These are phyloP conservation scores for Heterohyrax brucei DNA, from an alignment of 2,797 vertebrate genomes.

Conservation along the genomic window DNA sequence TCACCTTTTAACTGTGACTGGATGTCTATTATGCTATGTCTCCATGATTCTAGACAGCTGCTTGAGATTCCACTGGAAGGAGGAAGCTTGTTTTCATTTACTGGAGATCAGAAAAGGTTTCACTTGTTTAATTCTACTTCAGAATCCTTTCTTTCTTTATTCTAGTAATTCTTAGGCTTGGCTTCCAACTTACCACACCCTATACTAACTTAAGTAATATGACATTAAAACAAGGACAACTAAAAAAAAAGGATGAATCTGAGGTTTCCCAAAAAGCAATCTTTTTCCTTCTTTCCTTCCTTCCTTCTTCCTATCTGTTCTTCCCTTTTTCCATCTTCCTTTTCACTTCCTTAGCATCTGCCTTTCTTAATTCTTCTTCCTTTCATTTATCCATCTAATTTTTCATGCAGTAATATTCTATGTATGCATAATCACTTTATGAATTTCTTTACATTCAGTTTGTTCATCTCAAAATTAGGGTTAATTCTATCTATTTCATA, in stretches of 20 bases:
- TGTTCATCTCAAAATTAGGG: not conserved
- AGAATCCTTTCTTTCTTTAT: not conserved
- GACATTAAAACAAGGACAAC: not conserved
- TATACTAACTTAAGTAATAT: not conserved
- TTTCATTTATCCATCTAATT: not conserved
- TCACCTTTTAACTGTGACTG: not conserved
- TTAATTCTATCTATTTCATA: not conserved
- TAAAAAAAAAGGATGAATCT: not conserved
- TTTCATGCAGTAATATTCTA: not conserved
- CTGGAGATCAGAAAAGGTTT: not conserved
- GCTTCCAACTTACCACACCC: not conserved
- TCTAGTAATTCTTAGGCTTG: not conserved
- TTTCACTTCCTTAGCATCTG: not conserved
- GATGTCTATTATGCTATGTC: not conserved
- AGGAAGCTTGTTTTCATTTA: not conserved
- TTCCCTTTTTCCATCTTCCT: fast-evolving
- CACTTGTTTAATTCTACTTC: not conserved
- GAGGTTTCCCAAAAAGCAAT: not conserved
- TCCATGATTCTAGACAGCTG: not conserved
- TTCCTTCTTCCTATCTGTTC: not conserved
- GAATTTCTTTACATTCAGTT: not conserved
- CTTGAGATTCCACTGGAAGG: not conserved
- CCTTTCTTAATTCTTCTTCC: not conserved
- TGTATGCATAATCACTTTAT: not conserved
- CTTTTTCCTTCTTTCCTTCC: not conserved